These are phyloP conservation scores for Plecturocebus donacophilus DNA, from an alignment of 2,113 vertebrate genomes.

Conservation along the genomic window DNA sequence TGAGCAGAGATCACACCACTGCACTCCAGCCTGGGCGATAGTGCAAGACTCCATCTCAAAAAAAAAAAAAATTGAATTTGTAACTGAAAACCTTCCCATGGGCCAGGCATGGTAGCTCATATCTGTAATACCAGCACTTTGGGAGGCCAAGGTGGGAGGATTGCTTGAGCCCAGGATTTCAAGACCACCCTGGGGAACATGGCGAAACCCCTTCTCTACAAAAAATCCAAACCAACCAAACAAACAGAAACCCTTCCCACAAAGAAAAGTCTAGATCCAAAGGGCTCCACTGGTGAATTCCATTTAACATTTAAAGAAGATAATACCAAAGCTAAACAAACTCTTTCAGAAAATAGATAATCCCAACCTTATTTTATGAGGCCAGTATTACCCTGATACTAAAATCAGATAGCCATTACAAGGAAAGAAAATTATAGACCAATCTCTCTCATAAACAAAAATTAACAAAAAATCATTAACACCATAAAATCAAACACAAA, in stretches of 20 bases:
- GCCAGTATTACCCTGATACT: neutral
- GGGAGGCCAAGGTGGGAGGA: too few relatives aligned
- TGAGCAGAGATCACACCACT: too few relatives aligned
- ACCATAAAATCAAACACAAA: neutral
- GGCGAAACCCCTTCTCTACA: too few relatives aligned
- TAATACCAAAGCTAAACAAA: neutral
- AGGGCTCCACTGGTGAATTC: neutral
- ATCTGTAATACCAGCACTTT: too few relatives aligned
- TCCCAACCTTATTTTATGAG: neutral
- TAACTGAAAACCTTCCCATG: too few relatives aligned
- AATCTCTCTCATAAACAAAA: neutral
- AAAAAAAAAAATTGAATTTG: too few relatives aligned
- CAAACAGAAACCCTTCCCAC: neutral
- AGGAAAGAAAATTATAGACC: neutral
- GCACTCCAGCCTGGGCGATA: too few relatives aligned
- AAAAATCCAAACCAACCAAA: neutral
- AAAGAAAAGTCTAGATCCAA: neutral
- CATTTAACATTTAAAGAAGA: neutral
- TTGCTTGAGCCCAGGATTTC: too few relatives aligned
- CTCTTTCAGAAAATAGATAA: neutral
- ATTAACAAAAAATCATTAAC: neutral
- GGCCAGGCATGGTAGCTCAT: too few relatives aligned
- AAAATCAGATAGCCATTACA: neutral
- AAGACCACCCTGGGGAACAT: too few relatives aligned
- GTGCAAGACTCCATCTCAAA: too few relatives aligned